These are phyloP conservation scores for Balaenoptera acutorostrata DNA, from an alignment of 2,113 vertebrate genomes.

Conservation along the genomic window DNA sequence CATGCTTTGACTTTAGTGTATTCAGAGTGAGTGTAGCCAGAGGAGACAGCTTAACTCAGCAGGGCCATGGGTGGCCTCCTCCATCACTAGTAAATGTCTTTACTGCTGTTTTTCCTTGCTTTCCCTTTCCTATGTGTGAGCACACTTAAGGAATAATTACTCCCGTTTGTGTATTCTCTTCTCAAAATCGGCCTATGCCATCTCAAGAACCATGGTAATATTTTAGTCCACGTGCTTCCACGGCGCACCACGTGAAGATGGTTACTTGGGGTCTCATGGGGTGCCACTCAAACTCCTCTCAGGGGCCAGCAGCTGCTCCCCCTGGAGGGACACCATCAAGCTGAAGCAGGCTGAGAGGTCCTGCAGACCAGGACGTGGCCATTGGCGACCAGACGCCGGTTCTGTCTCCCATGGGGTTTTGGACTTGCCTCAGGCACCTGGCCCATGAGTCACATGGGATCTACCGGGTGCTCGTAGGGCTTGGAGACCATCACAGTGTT, in stretches of 20 bases:
- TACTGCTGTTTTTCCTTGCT: neutral
- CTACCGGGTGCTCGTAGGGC: neutral
- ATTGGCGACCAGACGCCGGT: neutral
- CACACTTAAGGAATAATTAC: too few relatives aligned
- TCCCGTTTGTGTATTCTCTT: neutral
- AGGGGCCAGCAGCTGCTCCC: neutral
- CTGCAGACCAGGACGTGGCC: neutral
- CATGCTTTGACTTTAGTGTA: accelerated
- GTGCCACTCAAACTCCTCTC: neutral
- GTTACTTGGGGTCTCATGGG: neutral
- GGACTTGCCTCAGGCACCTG: neutral
- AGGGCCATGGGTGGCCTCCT: neutral
- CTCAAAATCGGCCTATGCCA: accelerated
- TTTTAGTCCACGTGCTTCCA: accelerated
- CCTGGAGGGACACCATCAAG: neutral
- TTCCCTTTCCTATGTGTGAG: too few relatives aligned
- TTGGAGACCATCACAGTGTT: accelerated
- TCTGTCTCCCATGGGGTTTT: neutral
- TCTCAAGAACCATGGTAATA: accelerated
- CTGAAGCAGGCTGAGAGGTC: neutral
- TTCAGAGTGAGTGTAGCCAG: neutral
- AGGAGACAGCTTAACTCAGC: neutral
- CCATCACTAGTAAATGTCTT: neutral
- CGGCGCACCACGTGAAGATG: neutral
- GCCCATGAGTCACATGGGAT: accelerated